Evolutionary conservation across 1,140 invertebrate species (phyloP).

Genomic region (Agrypnia vestita): DNA sequence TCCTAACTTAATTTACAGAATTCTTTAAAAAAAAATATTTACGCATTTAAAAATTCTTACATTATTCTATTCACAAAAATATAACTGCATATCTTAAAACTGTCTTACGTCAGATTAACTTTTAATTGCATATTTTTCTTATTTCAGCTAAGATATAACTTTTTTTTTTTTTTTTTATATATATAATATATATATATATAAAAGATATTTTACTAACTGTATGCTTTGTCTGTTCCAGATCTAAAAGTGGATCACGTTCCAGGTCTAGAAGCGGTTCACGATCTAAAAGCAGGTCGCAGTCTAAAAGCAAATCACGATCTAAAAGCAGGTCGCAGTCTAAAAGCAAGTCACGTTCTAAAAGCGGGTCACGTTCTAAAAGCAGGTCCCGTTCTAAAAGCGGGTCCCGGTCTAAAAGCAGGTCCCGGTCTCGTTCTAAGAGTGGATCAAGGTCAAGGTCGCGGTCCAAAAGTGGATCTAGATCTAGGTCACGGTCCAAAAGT

Average conservation of each 20-base stretch:
- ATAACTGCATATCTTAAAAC: too few species aligned
- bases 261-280: conserved; percentile 67
- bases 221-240: conserved; percentile 59
- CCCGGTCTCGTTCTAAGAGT: conserved; percentile 30
- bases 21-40: too few species aligned
- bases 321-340: conserved; percentile 66
- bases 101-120: too few species aligned
- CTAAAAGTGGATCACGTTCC: conserved; percentile 64
- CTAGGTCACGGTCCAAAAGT: conserved; percentile 59
- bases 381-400: conserved; percentile 63
- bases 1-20: too few species aligned
- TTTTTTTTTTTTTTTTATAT: too few species aligned
- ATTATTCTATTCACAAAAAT: too few species aligned
- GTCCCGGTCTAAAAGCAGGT: conserved; percentile 62
- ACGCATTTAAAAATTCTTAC: too few species aligned
- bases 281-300: conserved; percentile 62
- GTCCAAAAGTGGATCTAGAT: conserved; percentile 63
- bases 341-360: conserved; percentile 63
- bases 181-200: too few species aligned
- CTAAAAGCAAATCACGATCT: conserved; percentile 64
- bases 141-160: too few species aligned
- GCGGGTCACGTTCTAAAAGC: conserved; percentile 63
- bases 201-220: too few species aligned
- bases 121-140: too few species aligned
- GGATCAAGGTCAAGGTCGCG: conserved; percentile 37